Evolutionary conservation across 2,888 invertebrate species (phyloP).

Genomic region (Nudaria mundana): DNA sequence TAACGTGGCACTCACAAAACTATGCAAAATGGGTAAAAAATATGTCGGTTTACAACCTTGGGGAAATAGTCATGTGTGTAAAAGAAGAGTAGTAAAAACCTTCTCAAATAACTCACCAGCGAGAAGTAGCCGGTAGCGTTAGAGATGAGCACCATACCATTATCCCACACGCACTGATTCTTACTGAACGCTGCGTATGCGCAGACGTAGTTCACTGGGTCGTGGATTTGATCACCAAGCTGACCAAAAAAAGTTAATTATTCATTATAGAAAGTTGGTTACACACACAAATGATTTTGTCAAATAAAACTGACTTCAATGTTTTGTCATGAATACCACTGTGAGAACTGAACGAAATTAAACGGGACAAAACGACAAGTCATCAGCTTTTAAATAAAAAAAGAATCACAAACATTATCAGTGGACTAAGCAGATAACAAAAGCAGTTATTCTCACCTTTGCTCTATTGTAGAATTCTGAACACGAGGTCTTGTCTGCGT

Average conservation of each 20-base stretch:
- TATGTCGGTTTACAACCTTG: too few species aligned
- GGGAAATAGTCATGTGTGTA: too few species aligned
- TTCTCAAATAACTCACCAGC: constrained; percentile 45
- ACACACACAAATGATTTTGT: too few species aligned
- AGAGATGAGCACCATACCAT: constrained; percentile 55
- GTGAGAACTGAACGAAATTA: too few species aligned
- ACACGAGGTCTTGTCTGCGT: constrained; percentile 18
- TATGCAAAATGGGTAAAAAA: too few species aligned
- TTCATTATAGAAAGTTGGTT: background rate
- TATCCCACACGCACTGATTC: constrained; percentile 51
- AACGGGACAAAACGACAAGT: too few species aligned
- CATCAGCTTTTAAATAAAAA: background rate
- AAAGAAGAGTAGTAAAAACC: too few species aligned
- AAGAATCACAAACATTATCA: too few species aligned
- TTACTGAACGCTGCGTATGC: constrained; percentile 37
- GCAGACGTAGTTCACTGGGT: constrained; percentile 33
- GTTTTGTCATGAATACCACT: too few species aligned
- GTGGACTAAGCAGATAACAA: too few species aligned
- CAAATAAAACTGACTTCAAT: too few species aligned
- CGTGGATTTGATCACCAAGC: background rate
- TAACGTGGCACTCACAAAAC: too few species aligned
- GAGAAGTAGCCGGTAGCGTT: constrained; percentile 47
- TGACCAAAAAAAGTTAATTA: background rate
- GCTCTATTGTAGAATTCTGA: constrained; percentile 30
- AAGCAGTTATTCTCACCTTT: constrained; percentile 32